A percentile compares a stretch with the other conserved stretches of the same genome.
These are phyloP conservation scores for Siphonodentalium dalli DNA, from an alignment of 2,888 invertebrate species.

Conservation along the genomic window DNA sequence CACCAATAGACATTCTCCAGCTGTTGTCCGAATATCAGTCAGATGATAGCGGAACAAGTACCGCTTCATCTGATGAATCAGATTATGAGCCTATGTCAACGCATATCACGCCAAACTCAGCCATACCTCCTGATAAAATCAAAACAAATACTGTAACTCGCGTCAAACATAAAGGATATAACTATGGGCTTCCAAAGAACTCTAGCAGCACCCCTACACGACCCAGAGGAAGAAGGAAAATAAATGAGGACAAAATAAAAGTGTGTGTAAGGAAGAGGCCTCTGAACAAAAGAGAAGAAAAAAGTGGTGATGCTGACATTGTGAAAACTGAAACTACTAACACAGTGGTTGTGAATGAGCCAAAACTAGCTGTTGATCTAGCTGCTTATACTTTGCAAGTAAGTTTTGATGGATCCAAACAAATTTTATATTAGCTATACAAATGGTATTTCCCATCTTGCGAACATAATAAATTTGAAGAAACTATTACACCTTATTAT, in stretches of 20 bases:
- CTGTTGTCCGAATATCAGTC: conserved; percentile 32
- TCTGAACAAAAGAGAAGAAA: conserved; percentile 48
- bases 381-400: conserved; percentile 61
- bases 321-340: conserved; percentile 44
- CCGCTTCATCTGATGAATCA: conserved; percentile 31
- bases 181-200: conserved; percentile 59
- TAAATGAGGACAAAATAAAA: conserved; percentile 47
- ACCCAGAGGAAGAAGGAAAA: conserved; percentile 16
- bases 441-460: too few relatives aligned
- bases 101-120: conserved; percentile 32
- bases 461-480: too few relatives aligned
- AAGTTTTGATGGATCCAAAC: too few relatives aligned
- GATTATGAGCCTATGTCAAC: conserved; percentile 44
- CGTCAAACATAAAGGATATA: conserved; percentile 53
- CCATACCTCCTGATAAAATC: conserved; percentile 25
- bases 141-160: conserved; percentile 41
- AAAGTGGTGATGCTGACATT: conserved; percentile 52
- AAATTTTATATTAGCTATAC: too few relatives aligned
- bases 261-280: conserved; percentile 63
- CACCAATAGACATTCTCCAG: conserved; percentile 28
- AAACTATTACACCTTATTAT: too few relatives aligned
- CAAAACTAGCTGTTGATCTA: conserved; percentile 59
- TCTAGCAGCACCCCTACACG: too few relatives aligned
- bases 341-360: conserved; percentile 55
- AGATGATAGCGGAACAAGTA: conserved; percentile 20